phyloP scores from a whole-genome alignment of 2,113 vertebrate genomes.

The Phylloscopus trochiloides region DNA sequence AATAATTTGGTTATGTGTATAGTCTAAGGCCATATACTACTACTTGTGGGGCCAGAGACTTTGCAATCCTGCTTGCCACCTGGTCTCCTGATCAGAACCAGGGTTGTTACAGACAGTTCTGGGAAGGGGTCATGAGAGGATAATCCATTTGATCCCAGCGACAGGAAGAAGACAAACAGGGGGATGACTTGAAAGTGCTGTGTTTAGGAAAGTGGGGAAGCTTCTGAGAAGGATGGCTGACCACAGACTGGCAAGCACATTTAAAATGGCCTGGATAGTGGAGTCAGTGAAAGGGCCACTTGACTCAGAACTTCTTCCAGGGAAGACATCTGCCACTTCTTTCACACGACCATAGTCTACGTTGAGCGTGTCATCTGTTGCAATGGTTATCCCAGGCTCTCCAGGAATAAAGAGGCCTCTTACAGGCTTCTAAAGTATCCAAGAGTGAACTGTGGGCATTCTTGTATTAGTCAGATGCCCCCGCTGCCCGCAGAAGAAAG shows the following conservation, averaged over 20 bases:
- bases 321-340: not conserved
- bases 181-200: not conserved
- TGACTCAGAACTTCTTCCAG: not conserved
- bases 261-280: not conserved
- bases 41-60: not conserved
- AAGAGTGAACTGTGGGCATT: slow-evolving; percentile 3
- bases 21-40: not conserved
- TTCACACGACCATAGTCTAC: not conserved
- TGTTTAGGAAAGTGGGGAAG: not conserved
- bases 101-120: not conserved
- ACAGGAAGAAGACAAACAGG: not conserved
- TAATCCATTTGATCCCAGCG: not conserved
- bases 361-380: not conserved
- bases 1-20: not conserved
- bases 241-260: not conserved
- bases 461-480: slow-evolving; percentile 25
- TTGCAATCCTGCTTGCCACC: not conserved
- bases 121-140: not conserved
- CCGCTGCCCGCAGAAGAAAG: slow-evolving; percentile 33
- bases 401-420: not conserved
- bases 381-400: slow-evolving; percentile 14
- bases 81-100: not conserved
- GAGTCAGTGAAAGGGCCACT: not conserved
- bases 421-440: slow-evolving; percentile 3
- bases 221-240: not conserved